Evolutionary conservation across 2,113 vertebrate species (phyloP).

Genomic region (Scartelaos histophorus): DNA sequence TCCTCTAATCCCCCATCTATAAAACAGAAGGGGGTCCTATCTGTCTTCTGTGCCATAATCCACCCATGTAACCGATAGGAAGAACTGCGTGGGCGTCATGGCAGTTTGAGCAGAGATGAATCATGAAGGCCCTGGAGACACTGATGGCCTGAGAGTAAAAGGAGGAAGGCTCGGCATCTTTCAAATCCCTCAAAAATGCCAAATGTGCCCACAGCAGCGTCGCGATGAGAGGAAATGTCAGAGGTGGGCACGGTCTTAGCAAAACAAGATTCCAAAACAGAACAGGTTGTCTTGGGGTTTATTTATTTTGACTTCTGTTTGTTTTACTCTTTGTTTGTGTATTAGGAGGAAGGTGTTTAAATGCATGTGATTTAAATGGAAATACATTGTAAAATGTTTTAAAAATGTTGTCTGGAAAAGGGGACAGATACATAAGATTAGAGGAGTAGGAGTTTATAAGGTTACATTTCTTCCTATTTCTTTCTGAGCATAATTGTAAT

Average conservation of each 20-base stretch:
- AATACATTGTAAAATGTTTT: too few species aligned
- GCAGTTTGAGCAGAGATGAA: constrained; percentile 48
- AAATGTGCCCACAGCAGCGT: constrained; percentile 26
- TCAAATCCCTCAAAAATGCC: constrained; percentile 26
- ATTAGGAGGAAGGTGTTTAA: constrained; percentile 9
- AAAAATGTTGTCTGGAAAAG: too few species aligned
- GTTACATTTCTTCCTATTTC: too few species aligned
- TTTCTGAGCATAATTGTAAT: too few species aligned
- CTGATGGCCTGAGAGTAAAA: constrained; percentile 8
- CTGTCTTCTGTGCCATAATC: constrained; percentile 55
- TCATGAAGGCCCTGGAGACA: constrained; percentile 27
- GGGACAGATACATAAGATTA: too few species aligned
- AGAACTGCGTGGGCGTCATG: constrained; percentile 39
- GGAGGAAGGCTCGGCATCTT: constrained; percentile 3
- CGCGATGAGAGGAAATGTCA: constrained; percentile 32
- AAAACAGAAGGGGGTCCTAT: constrained; percentile 45
- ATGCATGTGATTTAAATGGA: too few species aligned
- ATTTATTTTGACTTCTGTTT: constrained; percentile 11
- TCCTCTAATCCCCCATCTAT: constrained; percentile 42
- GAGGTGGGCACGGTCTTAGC: constrained; percentile 9
- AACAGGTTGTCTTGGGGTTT: constrained; percentile 28
- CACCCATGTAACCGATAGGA: constrained; percentile 61
- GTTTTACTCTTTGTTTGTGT: neutral
- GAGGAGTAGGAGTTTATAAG: too few species aligned
- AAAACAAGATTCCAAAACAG: constrained; percentile 12